phyloP scores from a whole-genome alignment of 1,140 invertebrate species.

The Bombus sylvicola region DNA sequence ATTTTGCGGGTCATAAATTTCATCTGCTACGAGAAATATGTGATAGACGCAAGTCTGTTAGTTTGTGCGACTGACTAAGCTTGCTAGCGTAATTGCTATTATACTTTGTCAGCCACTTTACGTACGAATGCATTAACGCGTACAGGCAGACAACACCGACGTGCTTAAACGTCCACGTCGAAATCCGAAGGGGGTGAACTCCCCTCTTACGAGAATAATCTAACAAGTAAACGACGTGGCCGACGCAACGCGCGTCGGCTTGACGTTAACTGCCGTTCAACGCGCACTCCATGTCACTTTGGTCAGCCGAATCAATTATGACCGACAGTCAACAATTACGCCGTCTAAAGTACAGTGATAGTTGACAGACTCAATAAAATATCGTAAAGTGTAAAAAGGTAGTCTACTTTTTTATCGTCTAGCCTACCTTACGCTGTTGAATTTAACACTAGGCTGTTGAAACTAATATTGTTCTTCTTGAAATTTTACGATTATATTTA shows the following conservation, averaged over 20 bases:
- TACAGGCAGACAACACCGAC: not conserved
- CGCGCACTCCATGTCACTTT: constrained; percentile 5
- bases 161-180: not conserved
- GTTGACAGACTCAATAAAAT: not conserved
- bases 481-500: no score
- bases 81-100: not conserved
- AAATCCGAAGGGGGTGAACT: constrained; percentile 21
- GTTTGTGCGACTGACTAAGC: not conserved
- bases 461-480: no score
- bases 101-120: not conserved
- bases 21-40: no score
- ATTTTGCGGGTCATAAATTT: no score
- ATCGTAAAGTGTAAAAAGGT: not conserved
- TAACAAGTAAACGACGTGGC: constrained; percentile 23
- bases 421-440: no score
- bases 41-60: not conserved
- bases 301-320: constrained; percentile 21
- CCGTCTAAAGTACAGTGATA: not conserved
- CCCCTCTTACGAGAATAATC: constrained; percentile 18
- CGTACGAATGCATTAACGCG: not conserved
- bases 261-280: constrained; percentile 27
- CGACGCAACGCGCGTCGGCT: not conserved
- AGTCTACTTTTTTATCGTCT: not conserved
- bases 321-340: constrained; percentile 14
- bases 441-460: no score